A percentile compares a stretch with the other conserved stretches of the same genome.
Conservation (phyloP, 2,113 vertebrate genomes). For the Neoarius graeffei region DNA sequence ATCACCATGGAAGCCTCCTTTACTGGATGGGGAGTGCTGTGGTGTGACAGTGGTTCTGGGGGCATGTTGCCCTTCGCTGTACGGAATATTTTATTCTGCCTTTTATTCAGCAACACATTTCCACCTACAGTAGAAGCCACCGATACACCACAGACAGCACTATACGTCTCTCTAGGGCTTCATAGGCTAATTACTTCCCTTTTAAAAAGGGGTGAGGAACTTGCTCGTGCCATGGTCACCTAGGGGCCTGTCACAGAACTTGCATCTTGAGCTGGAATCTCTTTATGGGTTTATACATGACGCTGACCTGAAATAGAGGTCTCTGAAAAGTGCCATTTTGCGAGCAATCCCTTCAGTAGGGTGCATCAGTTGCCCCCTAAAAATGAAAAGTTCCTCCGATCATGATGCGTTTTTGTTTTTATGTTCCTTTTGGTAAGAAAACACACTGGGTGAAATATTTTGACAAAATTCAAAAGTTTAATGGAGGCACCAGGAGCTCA, state of each 20-base stretch:
- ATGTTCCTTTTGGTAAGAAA: no score
- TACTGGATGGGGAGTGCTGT: background rate
- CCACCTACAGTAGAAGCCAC: no score
- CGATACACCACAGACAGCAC: background rate
- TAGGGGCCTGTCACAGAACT: constrained; percentile 8
- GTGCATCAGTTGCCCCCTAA: no score
- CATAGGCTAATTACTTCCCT: background rate
- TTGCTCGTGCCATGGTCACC: background rate
- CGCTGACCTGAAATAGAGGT: background rate
- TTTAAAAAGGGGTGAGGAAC: background rate
- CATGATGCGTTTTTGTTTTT: no score
- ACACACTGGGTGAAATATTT: no score
- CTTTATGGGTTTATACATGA: background rate
- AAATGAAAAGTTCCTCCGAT: no score
- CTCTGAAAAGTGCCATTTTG: background rate
- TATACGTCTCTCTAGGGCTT: background rate
- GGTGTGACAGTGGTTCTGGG: background rate
- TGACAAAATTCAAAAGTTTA: no score
- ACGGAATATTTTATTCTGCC: background rate
- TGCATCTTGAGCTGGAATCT: background rate
- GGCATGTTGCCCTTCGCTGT: background rate
- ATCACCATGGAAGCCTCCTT: background rate
- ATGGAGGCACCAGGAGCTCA: no score
- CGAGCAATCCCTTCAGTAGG: background rate
- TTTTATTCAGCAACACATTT: background rate